These are phyloP conservation scores for Nothobranchius furzeri DNA, from an alignment of 2,113 vertebrate genomes.

Conservation along the genomic window DNA sequence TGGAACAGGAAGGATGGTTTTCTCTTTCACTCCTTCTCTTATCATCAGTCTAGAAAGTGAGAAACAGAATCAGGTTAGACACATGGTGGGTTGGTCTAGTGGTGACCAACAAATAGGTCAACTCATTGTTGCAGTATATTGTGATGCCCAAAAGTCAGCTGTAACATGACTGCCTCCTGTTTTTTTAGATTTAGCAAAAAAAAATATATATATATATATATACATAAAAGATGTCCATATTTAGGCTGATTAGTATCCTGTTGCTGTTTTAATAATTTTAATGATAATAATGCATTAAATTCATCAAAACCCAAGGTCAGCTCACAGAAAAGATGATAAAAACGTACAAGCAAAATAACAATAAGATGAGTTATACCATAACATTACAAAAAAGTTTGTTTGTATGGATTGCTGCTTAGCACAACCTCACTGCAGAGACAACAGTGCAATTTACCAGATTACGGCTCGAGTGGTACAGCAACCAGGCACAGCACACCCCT, in stretches of 20 bases:
- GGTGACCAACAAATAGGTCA: slow-evolving; percentile 23
- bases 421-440: slow-evolving; percentile 22
- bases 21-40: slow-evolving; percentile 14
- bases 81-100: not conserved
- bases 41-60: slow-evolving; percentile 16
- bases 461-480: slow-evolving; percentile 55
- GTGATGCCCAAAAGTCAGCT: not conserved
- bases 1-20: slow-evolving; percentile 35
- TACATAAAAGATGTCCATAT: not conserved
- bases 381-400: not conserved
- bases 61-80: slow-evolving; percentile 10
- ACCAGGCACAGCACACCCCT: slow-evolving; percentile 67
- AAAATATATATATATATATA: no score
- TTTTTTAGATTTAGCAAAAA: not conserved
- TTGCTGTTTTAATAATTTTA: not conserved
- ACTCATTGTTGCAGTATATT: not conserved
- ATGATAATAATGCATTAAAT: no score
- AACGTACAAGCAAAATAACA: no score
- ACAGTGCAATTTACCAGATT: slow-evolving; percentile 44
- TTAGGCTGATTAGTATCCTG: not conserved
- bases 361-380: no score
- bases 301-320: no score
- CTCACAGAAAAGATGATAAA: no score
- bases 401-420: slow-evolving; percentile 17
- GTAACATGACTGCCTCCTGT: not conserved